Conservation (phyloP, 2,888 invertebrate species). For the Gortyna flavago region DNA sequence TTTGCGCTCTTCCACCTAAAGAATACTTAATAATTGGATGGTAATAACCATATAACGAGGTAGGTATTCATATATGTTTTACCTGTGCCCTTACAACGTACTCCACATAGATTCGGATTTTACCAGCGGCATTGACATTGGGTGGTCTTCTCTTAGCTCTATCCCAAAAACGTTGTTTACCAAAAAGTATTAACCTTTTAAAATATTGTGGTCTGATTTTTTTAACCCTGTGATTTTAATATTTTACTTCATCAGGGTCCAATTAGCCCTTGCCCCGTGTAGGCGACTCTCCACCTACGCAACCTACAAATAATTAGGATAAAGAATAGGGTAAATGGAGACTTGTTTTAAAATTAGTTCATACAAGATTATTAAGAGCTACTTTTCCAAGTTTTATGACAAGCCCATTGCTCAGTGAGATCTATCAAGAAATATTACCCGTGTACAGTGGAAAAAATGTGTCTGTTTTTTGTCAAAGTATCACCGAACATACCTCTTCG, state of each 20-base stretch:
- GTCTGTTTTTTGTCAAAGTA: conserved; percentile 71
- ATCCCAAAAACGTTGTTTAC: conserved; percentile 8
- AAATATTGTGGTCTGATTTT: conserved; percentile 31
- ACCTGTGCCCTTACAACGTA: neutral
- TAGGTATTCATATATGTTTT: neutral
- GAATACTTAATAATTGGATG: neutral
- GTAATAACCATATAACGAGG: neutral
- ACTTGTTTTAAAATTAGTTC: neutral
- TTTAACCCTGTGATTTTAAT: conserved; percentile 26
- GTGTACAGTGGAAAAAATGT: conserved; percentile 50
- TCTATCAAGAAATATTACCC: conserved; percentile 28
- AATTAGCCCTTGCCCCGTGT: neutral
- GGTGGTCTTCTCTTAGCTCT: conserved; percentile 16
- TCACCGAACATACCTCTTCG: conserved; percentile 70
- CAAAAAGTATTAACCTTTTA: conserved; percentile 42
- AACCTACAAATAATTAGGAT: conserved; percentile 12
- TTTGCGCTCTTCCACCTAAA: too few species aligned
- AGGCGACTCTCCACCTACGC: conserved; percentile 15
- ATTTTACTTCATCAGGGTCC: neutral
- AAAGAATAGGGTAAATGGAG: neutral
- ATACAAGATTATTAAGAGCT: neutral
- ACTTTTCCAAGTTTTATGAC: neutral
- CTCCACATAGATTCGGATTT: neutral
- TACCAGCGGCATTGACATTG: conserved; percentile 27
- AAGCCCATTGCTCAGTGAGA: neutral